A percentile compares a stretch with the other conserved stretches of the same genome.
phyloP scores from a whole-genome alignment of 2,888 invertebrate species.

The Pilophorus perplexus region DNA sequence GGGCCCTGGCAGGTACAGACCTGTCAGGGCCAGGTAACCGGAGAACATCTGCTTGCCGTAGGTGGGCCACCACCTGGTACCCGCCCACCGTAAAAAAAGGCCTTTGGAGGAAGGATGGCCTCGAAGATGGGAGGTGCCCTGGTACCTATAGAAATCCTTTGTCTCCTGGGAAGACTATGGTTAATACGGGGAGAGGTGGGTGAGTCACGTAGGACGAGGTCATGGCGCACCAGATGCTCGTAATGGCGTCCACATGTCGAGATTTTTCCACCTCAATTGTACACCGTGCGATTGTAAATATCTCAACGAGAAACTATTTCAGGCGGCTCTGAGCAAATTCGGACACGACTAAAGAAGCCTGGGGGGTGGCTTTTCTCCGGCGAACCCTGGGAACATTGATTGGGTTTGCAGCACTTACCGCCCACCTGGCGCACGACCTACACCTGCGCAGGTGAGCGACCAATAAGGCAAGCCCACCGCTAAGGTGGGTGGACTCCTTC shows the following conservation, averaged over 20 bases:
- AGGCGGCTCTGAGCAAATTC: no score
- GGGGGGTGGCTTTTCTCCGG: no score
- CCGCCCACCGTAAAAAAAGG: neutral
- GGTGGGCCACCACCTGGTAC: neutral
- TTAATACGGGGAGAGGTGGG: conserved; percentile 3
- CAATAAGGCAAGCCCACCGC: conserved; percentile 7
- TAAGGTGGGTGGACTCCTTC: conserved; percentile 9
- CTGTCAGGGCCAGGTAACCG: conserved; percentile 10
- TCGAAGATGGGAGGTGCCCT: neutral
- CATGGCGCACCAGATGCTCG: no score
- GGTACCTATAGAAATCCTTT: neutral
- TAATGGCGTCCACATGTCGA: no score
- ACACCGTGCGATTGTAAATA: no score
- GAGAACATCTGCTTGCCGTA: conserved; percentile 13
- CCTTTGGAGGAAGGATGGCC: neutral
- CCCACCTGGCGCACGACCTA: conserved; percentile 21
- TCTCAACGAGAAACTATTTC: no score
- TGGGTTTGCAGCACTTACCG: neutral
- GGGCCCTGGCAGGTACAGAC: conserved; percentile 7
- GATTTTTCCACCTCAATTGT: no score
- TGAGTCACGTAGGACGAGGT: conserved; percentile 21
- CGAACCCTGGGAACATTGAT: no score
- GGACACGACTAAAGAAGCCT: no score
- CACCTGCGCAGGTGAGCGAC: conserved; percentile 35
- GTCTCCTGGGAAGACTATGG: neutral